Percentiles rank a stretch among this genome's conserved stretches.
phyloP scores from a whole-genome alignment of 2,888 invertebrate genomes.

The Rhogogaster chlorosoma region DNA sequence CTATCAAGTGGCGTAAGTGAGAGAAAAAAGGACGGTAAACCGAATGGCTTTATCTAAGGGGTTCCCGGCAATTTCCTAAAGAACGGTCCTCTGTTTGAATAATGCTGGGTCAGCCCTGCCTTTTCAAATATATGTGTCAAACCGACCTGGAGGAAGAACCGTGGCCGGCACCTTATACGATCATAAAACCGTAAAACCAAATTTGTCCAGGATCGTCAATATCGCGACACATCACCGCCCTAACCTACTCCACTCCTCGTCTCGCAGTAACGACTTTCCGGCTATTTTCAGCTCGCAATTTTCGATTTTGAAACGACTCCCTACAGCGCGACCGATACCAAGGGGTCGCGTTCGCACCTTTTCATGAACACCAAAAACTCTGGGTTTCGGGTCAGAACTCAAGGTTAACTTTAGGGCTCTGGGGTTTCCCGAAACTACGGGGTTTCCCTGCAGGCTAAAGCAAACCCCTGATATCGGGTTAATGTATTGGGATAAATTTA shows the following conservation, averaged over 20 bases:
- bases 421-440: neutral
- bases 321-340: neutral
- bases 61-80: conserved; percentile 29
- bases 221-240: conserved; percentile 14
- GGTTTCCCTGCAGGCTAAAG: neutral
- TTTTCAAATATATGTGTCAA: conserved; percentile 1
- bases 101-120: conserved; percentile 36
- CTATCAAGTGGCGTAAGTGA: neutral
- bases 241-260: conserved; percentile 21
- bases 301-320: conserved; percentile 8
- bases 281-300: conserved; percentile 13
- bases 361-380: conserved; percentile 2
- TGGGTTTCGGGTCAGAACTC: conserved; percentile 21
- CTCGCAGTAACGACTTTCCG: conserved; percentile 22
- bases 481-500: conserved; percentile 4
- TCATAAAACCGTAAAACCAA: conserved; percentile 45
- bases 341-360: conserved; percentile 17
- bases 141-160: neutral
- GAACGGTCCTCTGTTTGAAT: conserved; percentile 31
- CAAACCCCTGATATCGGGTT: neutral
- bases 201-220: conserved; percentile 43
- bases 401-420: neutral
- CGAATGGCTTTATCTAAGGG: conserved; percentile 30
- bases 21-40: conserved; percentile 6
- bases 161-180: conserved; percentile 1